A percentile compares a stretch with the other conserved stretches of the same genome.
Conservation (phyloP, 1,140 invertebrate species). For the Listronotus bonariensis region DNA sequence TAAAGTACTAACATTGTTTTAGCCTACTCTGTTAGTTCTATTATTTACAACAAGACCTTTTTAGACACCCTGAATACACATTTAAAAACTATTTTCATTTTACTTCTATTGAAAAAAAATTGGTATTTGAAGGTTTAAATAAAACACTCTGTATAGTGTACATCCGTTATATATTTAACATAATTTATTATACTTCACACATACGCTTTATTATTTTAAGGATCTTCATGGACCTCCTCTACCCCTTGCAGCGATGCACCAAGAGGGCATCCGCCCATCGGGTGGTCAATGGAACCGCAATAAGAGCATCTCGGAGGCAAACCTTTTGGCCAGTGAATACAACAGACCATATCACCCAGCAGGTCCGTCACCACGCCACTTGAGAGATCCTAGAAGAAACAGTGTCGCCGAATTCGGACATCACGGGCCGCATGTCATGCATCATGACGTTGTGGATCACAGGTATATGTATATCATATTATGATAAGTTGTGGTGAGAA, state of each 20-base stretch:
- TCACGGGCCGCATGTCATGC: slow-evolving; percentile 38
- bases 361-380: slow-evolving; percentile 46
- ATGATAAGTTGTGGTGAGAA: slow-evolving; percentile 9
- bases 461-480: slow-evolving; percentile 40
- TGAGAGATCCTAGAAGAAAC: slow-evolving; percentile 62
- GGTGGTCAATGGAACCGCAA: slow-evolving; percentile 61
- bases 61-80: too few species aligned
- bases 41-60: too few species aligned
- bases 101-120: too few species aligned
- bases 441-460: slow-evolving; percentile 59
- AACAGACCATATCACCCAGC: slow-evolving; percentile 41
- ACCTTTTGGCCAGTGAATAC: slow-evolving; percentile 67
- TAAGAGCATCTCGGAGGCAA: slow-evolving; percentile 75
- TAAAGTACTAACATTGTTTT: too few species aligned
- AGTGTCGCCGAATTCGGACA: slow-evolving; percentile 70
- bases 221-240: slow-evolving; percentile 33
- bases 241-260: slow-evolving; percentile 63
- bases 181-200: too few species aligned
- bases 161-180: too few species aligned
- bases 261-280: slow-evolving; percentile 60
- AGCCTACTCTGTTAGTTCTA: too few species aligned
- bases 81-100: too few species aligned
- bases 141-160: too few species aligned
- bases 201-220: too few species aligned
- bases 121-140: too few species aligned